phyloP scores from a whole-genome alignment of 2,797 vertebrate genomes.

The Monodelphis domestica region DNA sequence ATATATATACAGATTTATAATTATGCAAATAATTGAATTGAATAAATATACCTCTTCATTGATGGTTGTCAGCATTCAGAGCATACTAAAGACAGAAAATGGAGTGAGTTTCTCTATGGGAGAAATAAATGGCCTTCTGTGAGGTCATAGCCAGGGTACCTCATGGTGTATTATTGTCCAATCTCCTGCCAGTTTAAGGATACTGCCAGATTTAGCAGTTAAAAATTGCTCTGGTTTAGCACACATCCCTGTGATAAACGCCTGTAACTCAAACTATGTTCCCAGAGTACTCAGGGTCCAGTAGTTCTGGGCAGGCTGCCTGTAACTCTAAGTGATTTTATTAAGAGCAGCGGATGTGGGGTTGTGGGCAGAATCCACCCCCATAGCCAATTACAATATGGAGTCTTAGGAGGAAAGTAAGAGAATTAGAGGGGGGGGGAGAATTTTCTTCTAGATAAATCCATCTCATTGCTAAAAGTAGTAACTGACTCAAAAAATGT shows the following conservation, averaged over 20 bases:
- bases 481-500: background rate
- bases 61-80: background rate
- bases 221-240: background rate
- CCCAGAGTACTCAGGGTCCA: slow-evolving; percentile 13
- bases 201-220: background rate
- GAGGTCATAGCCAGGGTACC: background rate
- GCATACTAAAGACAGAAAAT: background rate
- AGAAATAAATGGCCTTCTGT: background rate
- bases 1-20: background rate
- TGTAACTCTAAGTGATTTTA: slow-evolving; percentile 21
- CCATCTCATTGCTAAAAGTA: background rate
- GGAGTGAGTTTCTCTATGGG: background rate
- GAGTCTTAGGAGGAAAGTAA: slow-evolving; percentile 12
- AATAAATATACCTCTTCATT: background rate
- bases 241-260: background rate
- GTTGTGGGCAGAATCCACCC: slow-evolving; percentile 35
- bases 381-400: slow-evolving; percentile 16
- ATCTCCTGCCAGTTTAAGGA: background rate
- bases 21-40: background rate
- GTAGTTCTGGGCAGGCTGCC: slow-evolving; percentile 38
- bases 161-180: background rate
- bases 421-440: background rate
- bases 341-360: slow-evolving; percentile 10
- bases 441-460: background rate
- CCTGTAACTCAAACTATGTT: slow-evolving; percentile 9